Percentiles rank a stretch among this genome's conserved stretches.
Evolutionary conservation across 2,797 vertebrate species (phyloP).

Genomic region (Varecia variegata): DNA sequence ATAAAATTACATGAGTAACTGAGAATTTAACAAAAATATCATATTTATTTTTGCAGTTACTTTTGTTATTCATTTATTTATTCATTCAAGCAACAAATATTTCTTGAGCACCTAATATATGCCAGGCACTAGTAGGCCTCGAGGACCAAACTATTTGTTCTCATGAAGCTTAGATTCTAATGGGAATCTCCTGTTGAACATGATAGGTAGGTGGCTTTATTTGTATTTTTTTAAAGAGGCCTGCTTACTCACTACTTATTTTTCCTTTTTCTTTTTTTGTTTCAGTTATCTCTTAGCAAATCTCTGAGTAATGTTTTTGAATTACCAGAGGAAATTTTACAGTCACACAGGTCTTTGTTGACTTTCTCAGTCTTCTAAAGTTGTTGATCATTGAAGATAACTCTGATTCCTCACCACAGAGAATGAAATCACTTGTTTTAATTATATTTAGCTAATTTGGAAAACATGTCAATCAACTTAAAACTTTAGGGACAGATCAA

Average conservation of each 20-base stretch:
- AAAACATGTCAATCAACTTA: background rate
- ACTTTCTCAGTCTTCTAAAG: background rate
- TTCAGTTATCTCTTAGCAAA: constrained; percentile 25
- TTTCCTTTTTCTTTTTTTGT: background rate
- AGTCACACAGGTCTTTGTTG: background rate
- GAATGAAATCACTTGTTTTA: background rate
- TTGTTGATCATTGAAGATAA: constrained; percentile 10
- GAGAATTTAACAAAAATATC: background rate
- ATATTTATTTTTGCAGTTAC: background rate
- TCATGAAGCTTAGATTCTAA: background rate
- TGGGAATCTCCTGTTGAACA: background rate
- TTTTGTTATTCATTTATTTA: background rate
- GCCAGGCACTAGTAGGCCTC: background rate
- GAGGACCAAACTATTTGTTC: background rate
- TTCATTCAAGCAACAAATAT: background rate
- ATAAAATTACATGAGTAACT: background rate
- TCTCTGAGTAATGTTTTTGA: constrained; percentile 51
- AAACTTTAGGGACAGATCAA: background rate
- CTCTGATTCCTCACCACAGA: background rate
- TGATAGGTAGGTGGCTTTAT: background rate
- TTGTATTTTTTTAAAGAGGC: background rate
- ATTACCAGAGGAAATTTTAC: background rate
- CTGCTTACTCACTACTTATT: background rate
- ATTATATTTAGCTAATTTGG: background rate
- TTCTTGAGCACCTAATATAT: background rate